These are phyloP conservation scores for Oreochromis niloticus DNA, from an alignment of 2,113 vertebrate genomes.

Conservation along the genomic window DNA sequence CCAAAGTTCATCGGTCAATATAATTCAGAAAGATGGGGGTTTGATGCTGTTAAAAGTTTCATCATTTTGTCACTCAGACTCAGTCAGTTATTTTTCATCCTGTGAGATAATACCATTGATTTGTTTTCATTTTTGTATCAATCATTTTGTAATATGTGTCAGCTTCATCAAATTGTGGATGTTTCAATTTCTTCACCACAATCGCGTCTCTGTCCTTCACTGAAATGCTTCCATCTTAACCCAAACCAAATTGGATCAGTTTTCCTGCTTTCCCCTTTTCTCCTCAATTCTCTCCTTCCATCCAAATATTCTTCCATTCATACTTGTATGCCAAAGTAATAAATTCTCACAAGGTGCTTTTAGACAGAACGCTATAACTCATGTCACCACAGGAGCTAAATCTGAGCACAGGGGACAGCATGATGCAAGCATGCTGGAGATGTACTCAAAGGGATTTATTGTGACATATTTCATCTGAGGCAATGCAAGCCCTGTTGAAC, in stretches of 20 bases:
- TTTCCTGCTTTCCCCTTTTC: not conserved
- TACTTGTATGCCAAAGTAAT: conserved; percentile 48
- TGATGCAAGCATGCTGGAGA: conserved; percentile 30
- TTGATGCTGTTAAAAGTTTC: not conserved
- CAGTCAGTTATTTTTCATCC: not conserved
- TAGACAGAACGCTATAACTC: conserved; percentile 13
- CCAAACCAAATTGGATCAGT: conserved; percentile 24
- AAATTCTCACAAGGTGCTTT: conserved; percentile 45
- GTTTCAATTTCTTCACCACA: not conserved
- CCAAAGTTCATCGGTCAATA: not conserved
- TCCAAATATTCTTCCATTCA: conserved; percentile 39
- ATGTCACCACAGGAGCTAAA: not conserved
- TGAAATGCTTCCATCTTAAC: conserved; percentile 7
- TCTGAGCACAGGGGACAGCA: conserved; percentile 15
- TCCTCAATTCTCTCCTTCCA: not conserved
- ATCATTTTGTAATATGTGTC: not conserved
- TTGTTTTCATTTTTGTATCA: not conserved
- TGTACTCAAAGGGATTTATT: conserved; percentile 31
- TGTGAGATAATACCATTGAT: not conserved
- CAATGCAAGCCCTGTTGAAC: not conserved
- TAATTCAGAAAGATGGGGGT: not conserved
- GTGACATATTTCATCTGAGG: conserved; percentile 39
- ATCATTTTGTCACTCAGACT: not conserved
- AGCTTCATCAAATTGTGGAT: not conserved
- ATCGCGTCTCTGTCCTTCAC: not conserved